These are phyloP conservation scores for Cygnus buccinator DNA, from an alignment of 2,113 vertebrate genomes.

Conservation along the genomic window DNA sequence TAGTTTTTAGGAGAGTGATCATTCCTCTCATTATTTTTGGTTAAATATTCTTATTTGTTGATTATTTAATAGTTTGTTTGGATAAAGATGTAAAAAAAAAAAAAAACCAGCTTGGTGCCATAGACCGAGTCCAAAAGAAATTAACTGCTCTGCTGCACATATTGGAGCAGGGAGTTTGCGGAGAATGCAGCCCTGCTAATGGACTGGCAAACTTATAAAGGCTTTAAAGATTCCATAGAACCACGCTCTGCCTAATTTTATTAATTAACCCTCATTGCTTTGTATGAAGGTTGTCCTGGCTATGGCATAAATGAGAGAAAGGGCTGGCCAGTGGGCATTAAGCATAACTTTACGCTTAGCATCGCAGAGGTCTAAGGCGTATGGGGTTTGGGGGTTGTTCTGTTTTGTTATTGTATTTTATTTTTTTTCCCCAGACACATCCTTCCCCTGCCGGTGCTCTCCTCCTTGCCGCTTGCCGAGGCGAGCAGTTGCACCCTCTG, in stretches of 20 bases:
- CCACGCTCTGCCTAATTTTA: conserved; percentile 72
- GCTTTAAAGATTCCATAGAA: conserved; percentile 77
- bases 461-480: background rate
- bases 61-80: conserved; percentile 76
- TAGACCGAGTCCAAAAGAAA: conserved; percentile 83
- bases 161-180: conserved; percentile 77
- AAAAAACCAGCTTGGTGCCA: conserved; percentile 74
- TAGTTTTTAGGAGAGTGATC: conserved; percentile 65
- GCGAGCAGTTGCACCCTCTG: background rate
- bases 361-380: background rate
- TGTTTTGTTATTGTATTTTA: background rate
- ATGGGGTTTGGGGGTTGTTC: accelerated
- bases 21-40: conserved; percentile 66
- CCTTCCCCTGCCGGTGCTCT: background rate
- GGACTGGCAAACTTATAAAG: conserved; percentile 79
- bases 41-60: conserved; percentile 75
- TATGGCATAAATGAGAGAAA: conserved; percentile 45
- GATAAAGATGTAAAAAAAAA: conserved; percentile 59
- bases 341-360: conserved; percentile 4
- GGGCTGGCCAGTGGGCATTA: conserved; percentile 28
- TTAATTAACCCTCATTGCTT: conserved; percentile 72
- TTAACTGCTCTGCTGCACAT: conserved; percentile 84
- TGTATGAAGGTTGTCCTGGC: conserved; percentile 19
- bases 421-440: background rate
- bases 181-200: conserved; percentile 74